A percentile compares a stretch with the other conserved stretches of the same genome.
These are phyloP conservation scores for Hydra vulgaris DNA, from an alignment of 30 jellyfish, hydroid and myxozoan species.

Conservation along the genomic window DNA sequence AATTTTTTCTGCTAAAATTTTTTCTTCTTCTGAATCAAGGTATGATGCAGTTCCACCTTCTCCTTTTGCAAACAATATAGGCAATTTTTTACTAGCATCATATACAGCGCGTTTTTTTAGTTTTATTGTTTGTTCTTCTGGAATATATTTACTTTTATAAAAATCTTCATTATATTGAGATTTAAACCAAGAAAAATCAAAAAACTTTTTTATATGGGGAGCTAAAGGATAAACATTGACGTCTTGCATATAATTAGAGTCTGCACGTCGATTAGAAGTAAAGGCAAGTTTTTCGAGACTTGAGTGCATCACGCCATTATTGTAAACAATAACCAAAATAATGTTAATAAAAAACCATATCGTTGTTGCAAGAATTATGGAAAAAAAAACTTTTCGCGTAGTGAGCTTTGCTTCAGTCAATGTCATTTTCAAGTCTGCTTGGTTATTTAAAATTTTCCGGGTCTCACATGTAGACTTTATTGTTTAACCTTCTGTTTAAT, in stretches of 20 bases:
- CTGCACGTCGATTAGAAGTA: conserved; percentile 46
- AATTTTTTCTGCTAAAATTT: conserved; percentile 54
- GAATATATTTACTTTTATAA: background rate
- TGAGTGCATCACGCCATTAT: conserved; percentile 60
- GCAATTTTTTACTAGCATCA: background rate
- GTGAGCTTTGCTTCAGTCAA: background rate
- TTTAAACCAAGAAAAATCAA: conserved; percentile 75
- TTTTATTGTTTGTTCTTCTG: background rate
- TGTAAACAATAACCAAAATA: background rate
- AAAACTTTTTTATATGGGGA: conserved; percentile 44
- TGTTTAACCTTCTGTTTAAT: no score
- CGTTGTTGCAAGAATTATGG: background rate
- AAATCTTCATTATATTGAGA: conserved; percentile 8
- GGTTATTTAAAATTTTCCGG: no score
- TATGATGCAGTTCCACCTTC: conserved; percentile 91
- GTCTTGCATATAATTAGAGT: conserved; percentile 76
- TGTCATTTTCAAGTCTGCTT: no score
- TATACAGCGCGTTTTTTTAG: background rate
- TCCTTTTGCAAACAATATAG: conserved; percentile 25
- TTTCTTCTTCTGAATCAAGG: conserved; percentile 43
- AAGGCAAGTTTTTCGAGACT: conserved; percentile 52
- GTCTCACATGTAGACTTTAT: no score
- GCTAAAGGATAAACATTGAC: conserved; percentile 63
- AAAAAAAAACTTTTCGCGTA: background rate
- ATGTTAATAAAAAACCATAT: background rate